Base-by-base conservation (phyloP, 2,888 invertebrate species). In the Stomorhina lunata region DNA sequence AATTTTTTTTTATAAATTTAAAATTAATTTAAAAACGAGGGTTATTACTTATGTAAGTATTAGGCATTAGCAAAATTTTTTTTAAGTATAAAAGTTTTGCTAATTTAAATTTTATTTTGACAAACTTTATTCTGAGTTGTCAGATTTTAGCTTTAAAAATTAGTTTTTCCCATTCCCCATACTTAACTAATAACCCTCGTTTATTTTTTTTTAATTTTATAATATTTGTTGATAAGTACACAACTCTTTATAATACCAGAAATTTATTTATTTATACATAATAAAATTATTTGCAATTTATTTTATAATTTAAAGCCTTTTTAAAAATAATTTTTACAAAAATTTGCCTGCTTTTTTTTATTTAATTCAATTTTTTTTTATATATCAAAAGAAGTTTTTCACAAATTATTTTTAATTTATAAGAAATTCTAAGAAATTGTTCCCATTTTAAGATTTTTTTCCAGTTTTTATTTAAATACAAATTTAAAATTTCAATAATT, bases 391-490 rank as follows among this genome's bases (percentile, higher is more conserved):
- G 71, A 76, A 68, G 40, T 55, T 61, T 4, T 55, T 40, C 6
- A 29, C 32, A 27, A 32, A 68, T 20, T 59, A 17, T 55, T 63
- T 48, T 20, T 37, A 65, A 63, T 50, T 40, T 61, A 80, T 50
- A 17, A 22, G 34, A 63, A 65, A 81, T 81, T 78, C 81, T 81
- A 73, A 34, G 82, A 82, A 79, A 32, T 83, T 80, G 80, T 80
- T 80, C 80, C 80, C 80, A 29, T 32, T 66, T 57, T 17, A 34
- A 12, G 32, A 63, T 32, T 27, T 40, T 59, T 50, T 40, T 66
- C 40, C n/a, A 53, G 6, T 34, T 22, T 32, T 15, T 15, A 0
- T 12, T 43, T 43, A 17, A 43, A 65, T 32, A 29, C 15, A 48
- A 45, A 29, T 48, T 48, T 48, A 43, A 15, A 17, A 32, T 29